Base-by-base conservation (phyloP, 2,888 invertebrate species). In the Macaria notata region DNA sequence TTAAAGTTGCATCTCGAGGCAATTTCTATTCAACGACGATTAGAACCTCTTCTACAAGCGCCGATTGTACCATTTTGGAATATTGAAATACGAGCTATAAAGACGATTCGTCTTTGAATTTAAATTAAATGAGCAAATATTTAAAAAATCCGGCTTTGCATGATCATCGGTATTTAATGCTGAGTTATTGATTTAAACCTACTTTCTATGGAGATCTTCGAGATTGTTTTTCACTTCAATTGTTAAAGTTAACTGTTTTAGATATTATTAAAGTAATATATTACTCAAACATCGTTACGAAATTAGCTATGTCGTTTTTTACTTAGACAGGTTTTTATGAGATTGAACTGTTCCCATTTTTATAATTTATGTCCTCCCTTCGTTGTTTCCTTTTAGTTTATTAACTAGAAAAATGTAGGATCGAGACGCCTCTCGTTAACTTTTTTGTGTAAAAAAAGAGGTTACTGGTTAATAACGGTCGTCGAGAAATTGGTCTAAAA, bases 391-490 rank as follows among this genome's bases (percentile, higher is more conserved):
- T 69, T 72, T 70, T 62, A 69, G 71, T 77, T 73, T 64, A 68
- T 74, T 76, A 73, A 75, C 65, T 70, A 61, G 59, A 63, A 60
- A 55, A 60, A 56, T 61, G 62, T 65, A 65, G 54, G 72, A 67
- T 73, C 72, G 73, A 69, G 50, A 31, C 31, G 61, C 75, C 71
- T 75, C 80, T 84, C 81, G 81, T 84, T 85, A 84, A 82, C 78
- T 81, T 84, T 84, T 80, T 78, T 62, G 61, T 66, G 71, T 68
- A 65, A 83, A 83, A 85, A 82, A 80, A 66, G 68, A 68, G 72
- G 75, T 85, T 83, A 86, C 86, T 75, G 76, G 83, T 83, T 86
- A 87, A 88, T 86, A 87, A 84, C 81, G 81, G 81, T 67, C 69
- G 62, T 62, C 68, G 73, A 81, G 79, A 85, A 88, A 85, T 81